Evolutionary conservation across 2,888 invertebrate genomes (phyloP).

Genomic region (Drosophila barbarae): DNA sequence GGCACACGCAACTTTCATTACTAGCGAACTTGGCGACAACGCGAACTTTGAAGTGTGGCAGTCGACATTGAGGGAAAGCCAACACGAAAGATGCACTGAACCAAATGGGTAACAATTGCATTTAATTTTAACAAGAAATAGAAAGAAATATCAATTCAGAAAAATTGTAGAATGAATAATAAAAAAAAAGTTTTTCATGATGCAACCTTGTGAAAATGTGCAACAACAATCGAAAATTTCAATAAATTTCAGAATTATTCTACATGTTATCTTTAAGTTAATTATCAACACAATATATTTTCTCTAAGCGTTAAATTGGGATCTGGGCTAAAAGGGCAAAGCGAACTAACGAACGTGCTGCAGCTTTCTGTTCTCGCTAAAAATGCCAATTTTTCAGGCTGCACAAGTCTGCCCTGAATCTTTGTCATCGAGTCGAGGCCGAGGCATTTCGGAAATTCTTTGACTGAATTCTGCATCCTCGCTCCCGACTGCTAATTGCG

Average conservation of each 20-base stretch:
- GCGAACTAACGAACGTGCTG: conserved; percentile 58
- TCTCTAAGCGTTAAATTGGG: not conserved
- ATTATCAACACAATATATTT: not conserved
- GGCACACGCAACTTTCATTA: conserved; percentile 47
- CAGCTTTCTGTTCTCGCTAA: conserved; percentile 19
- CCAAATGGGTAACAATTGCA: not conserved
- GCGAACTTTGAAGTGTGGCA: conserved; percentile 61
- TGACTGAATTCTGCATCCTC: conserved; percentile 4
- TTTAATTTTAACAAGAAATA: not conserved
- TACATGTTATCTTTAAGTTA: not conserved
- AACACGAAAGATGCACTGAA: not conserved
- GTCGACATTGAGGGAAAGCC: conserved; percentile 36
- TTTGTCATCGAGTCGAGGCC: conserved; percentile 12
- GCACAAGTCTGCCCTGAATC: conserved; percentile 14
- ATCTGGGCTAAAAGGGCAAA: conserved; percentile 37
- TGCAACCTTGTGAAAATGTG: too few relatives aligned
- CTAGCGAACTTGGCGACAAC: conserved; percentile 54
- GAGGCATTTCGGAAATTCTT: conserved; percentile 8
- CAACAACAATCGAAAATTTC: too few relatives aligned
- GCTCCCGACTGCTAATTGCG: conserved; percentile 36
- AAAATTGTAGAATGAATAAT: too few relatives aligned
- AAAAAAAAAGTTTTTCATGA: too few relatives aligned
- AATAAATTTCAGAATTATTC: not conserved
- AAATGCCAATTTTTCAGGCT: conserved; percentile 44
- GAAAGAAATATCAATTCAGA: not conserved